These are phyloP conservation scores for Talpa occidentalis DNA, from an alignment of 2,113 vertebrate genomes.

Conservation along the genomic window DNA sequence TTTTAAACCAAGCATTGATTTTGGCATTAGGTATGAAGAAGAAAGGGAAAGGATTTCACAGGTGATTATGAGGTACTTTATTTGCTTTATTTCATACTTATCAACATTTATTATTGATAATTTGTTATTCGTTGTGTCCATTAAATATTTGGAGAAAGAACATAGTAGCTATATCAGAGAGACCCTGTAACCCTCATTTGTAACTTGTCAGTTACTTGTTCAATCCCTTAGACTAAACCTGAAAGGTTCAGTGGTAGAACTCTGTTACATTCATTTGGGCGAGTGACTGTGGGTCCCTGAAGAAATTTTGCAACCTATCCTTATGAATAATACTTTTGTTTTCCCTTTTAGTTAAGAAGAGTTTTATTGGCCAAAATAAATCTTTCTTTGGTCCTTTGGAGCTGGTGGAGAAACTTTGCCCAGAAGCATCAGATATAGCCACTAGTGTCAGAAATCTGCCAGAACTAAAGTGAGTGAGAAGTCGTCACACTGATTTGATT, in stretches of 20 bases:
- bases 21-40: neutral
- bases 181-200: neutral
- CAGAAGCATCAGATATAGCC: conserved; percentile 95
- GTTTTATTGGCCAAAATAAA: conserved; percentile 97
- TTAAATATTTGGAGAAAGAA: neutral
- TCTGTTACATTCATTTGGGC: neutral
- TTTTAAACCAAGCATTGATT: neutral
- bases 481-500: neutral
- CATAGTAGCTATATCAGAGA: neutral
- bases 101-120: no score
- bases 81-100: neutral
- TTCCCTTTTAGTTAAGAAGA: conserved; percentile 92
- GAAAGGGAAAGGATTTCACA: neutral
- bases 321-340: conserved; percentile 70
- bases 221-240: neutral
- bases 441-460: conserved; percentile 97
- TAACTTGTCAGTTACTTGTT: no score
- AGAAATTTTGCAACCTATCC: conserved; percentile 21
- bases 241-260: neutral
- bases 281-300: neutral
- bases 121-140: neutral
- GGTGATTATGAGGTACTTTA: neutral
- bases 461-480: conserved; percentile 93
- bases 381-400: conserved; percentile 98
- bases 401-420: conserved; percentile 96